Base-by-base conservation (phyloP, 2,888 invertebrate species). In the Xestia sexstrigata region DNA sequence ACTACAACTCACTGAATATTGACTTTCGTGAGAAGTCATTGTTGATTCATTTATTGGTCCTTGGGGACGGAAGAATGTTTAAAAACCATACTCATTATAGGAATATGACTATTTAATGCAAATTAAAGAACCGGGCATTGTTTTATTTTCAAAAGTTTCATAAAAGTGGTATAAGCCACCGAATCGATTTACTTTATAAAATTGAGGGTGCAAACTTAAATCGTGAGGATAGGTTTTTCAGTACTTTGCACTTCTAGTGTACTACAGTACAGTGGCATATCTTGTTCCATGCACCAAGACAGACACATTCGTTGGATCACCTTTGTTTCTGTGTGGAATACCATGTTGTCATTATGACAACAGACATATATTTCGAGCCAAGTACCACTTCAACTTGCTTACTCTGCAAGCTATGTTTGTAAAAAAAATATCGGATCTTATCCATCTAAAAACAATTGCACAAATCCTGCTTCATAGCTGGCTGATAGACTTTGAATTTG, bases 21-120 rank as follows among this genome's bases (percentile, higher is more conserved):
- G 88, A 89, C 88, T 90, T 85, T 76, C 90, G 91, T 91, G 91
- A 89, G 91, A 89, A 89, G 79, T 87, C 73, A 70, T 74, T 67
- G 42, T 73, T 84, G 74, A 72, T 80, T 83, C 63, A 75, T 81
- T 84, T 76, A 71, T 82, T 76, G 65, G 74, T 74, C 52, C 49
- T 74, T 77, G 1, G 66, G 15, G 74, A 66, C 49, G 45, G 7
- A 74, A 70, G 13, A 74, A 42, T 35, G 13, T 69, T n/a, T 23
- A 15, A n/a, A 67, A 45, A 4, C 39, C 39, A n/a, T 8, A 35
- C 20, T 49, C 11, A 9, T 45, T n/a, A 9, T 5, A 35, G 35
- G 39, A 39, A 35, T 23, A 15, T 7, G 26, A 58, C 58, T 15
- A 30, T 30, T 62, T 17, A 26, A 26, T 7, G 60, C 62, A 20